These are phyloP conservation scores for Xiphorhynchus erythropygius DNA, from an alignment of 2,797 vertebrate genomes.

Conservation along the genomic window DNA sequence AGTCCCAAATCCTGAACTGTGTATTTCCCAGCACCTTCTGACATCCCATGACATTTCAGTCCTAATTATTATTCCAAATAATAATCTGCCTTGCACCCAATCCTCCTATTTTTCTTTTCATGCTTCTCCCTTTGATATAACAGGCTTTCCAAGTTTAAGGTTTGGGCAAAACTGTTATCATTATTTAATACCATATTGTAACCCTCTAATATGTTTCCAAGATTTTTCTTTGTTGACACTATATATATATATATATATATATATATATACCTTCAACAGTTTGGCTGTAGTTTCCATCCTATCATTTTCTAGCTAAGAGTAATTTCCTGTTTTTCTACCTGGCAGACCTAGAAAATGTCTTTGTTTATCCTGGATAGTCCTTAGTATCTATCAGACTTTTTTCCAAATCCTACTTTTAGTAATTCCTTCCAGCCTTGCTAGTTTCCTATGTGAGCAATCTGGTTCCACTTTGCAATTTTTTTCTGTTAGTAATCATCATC, in stretches of 20 bases:
- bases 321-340: background rate
- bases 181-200: background rate
- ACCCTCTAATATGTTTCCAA: background rate
- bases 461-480: background rate
- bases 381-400: background rate
- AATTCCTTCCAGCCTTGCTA: background rate
- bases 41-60: background rate
- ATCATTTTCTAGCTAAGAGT: background rate
- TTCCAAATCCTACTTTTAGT: background rate
- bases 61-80: background rate
- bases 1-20: background rate
- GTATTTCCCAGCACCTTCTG: background rate
- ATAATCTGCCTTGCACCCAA: background rate
- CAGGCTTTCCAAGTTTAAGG: background rate
- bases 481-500: background rate
- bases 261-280: background rate
- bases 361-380: background rate
- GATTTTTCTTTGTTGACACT: background rate
- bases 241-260: background rate
- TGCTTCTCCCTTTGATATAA: background rate
- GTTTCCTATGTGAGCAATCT: background rate
- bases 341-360: background rate
- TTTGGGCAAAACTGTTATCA: background rate
- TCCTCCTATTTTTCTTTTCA: background rate
- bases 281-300: background rate